Conservation (phyloP, 2,113 vertebrate species). For the Rana temporaria region DNA sequence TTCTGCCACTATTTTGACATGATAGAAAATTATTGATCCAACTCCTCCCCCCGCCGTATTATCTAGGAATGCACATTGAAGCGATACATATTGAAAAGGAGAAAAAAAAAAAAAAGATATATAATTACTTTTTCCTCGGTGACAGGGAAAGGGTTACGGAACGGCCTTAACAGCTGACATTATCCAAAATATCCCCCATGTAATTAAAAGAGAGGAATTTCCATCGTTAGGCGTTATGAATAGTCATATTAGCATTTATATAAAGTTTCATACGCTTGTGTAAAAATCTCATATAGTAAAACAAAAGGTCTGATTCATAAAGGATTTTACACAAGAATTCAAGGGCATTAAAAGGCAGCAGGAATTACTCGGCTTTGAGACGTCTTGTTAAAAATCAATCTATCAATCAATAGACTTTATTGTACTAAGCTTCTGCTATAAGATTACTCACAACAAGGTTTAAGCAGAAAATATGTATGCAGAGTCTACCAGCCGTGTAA, state of each 20-base stretch:
- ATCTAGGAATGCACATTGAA: conserved; percentile 19
- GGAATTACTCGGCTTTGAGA: conserved; percentile 49
- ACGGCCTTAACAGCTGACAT: conserved; percentile 22
- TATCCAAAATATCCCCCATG: conserved; percentile 53
- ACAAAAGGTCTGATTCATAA: conserved; percentile 59
- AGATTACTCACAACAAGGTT: conserved; percentile 34
- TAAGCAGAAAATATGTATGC: conserved; percentile 10
- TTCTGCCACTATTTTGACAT: conserved; percentile 12
- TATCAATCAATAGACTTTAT: conserved; percentile 58
- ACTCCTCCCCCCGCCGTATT: conserved; percentile 15
- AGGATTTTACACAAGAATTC: conserved; percentile 57
- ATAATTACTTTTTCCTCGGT: conserved; percentile 10
- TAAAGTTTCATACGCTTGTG: conserved; percentile 56
- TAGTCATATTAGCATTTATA: conserved; percentile 58
- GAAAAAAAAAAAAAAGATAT: neutral
- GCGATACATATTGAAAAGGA: conserved; percentile 17
- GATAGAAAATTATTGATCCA: conserved; percentile 26
- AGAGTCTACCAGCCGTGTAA: neutral
- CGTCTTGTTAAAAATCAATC: conserved; percentile 57
- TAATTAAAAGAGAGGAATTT: conserved; percentile 56
- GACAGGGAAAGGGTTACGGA: conserved; percentile 33
- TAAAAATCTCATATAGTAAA: conserved; percentile 58
- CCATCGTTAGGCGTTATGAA: conserved; percentile 51
- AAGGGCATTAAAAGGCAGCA: conserved; percentile 58
- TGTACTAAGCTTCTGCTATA: conserved; percentile 43